Evolutionary conservation across 2,113 vertebrate genomes (phyloP), one percentile per base, ranked within the genome.

Genomic region (Syngnathus floridae): DNA sequence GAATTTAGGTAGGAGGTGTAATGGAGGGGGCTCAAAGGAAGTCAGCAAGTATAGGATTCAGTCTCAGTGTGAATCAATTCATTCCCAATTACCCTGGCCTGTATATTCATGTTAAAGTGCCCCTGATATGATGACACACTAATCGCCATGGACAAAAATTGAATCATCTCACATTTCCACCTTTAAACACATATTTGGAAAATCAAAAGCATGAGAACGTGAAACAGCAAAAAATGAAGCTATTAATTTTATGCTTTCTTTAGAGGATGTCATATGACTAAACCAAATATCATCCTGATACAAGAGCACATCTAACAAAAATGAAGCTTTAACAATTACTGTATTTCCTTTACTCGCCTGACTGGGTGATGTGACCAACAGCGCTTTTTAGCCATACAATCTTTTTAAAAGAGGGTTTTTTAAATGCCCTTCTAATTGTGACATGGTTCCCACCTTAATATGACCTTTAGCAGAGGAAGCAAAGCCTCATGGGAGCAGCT

Each of bases 101-200:
- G 92, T 93, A 94, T 94, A 96, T 95, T 94, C 94, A 92, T 92
- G 91, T 91, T 94, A 93, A 94, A 95, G 94, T 93, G 95, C 90
- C 93, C 92, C 91, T 95, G 94, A 96, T 96, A 93, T 92, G 95
- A 98, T 95, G 96, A 97, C 82, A 93, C 89, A 91, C 91, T 95
- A 92, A 96, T 95, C 95, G 94, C 97, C 95, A 96, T 89, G 90
- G 90, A 91, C 78, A 86, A 91, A 95, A 95, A 98, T 96, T 92
- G 89, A 88, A 84, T 80, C 82, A 90, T 94, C 92, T 98, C 94
- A 77, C 90, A 93, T 95, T 97, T 92, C 95, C 92, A 90, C 89
- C 92, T 93, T 93, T 91, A 95, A 97, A 97, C 94, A 94, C 93
- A 90, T 86, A 90, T 92, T 93, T 88, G 74, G 64, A 78, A 76